Evolutionary conservation across 2,888 invertebrate genomes (phyloP), one percentile per base, ranked within the genome.

Genomic region (Amphipoea lucens): DNA sequence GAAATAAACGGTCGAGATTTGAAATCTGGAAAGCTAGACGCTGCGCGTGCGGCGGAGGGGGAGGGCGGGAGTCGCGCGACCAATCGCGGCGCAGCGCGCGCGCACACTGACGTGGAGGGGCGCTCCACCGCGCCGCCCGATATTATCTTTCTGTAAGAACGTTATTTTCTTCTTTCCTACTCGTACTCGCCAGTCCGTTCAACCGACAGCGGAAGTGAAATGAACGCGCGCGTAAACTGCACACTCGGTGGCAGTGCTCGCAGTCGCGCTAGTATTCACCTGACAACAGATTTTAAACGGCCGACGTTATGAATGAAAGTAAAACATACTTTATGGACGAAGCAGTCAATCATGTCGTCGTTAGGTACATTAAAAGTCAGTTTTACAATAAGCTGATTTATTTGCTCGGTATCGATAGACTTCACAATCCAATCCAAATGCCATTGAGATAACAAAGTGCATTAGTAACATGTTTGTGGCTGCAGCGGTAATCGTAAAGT

Each of bases 1-100:
- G 95, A 96, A 97, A 97, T 97, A 97, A 97, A 97, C 97, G 96
- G 97, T 96, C 95, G 97, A 96, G 97, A 97, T 97, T 97, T 97
- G 92, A 97, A 97, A 97, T 96, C 96, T 95, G 95, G 92, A 93
- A 94, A 95, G 94, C 93, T 95, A 96, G 96, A 96, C 96, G 96
- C 96, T 94, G 96, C 95, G 96, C 95, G 94, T 92, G 95, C 95
- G 94, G 91, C 90, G 91, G 90, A 92, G 91, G 93, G 93, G 91
- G 92, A 90, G 90, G 88, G 91, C 89, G 89, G 89, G 82, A 84
- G 86, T 83, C 78, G 86, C 81, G 89, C 88, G 87, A 86, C 96
- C 96, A 96, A 96, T 96, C 83, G 90, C 88, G 79, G 76, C 75
- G 68, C 89, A 89, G 95, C 95, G 95, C 94, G 95, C 95, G 95